Evolutionary conservation across 1,140 invertebrate species (phyloP), one percentile per base, ranked within the genome.

Genomic region (Monochamus saltuarius): DNA sequence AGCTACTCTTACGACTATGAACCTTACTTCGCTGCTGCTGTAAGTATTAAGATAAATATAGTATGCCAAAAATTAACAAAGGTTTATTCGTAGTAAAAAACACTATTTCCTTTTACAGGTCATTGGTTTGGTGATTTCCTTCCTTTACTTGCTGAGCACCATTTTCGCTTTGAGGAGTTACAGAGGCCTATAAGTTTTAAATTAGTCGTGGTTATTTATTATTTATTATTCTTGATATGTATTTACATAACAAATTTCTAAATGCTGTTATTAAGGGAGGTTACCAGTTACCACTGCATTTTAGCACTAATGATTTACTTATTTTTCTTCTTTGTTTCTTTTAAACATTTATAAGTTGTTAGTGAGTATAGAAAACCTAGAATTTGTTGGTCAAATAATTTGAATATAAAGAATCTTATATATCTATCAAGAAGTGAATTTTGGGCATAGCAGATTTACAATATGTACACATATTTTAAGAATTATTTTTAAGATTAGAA

Each of bases 91-190:
- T 34, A 34, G 19, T 19, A 36, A 9, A 47, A n/a, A 50, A 7
- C 22, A 34, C 13, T n/a, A 50, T 65, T 69, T 69, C n/a, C n/a
- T 67, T 77, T 85, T 82, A 49, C 81, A 89, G 84, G 81, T 90
- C 22, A 82, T 91, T 71, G 89, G 88, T 16, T 68, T 92, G 11
- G 79, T 91, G 2, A 84, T 90, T 62, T 72, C 86, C 0, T 82
- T 76, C 0, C 74, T 91, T 0, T 92, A 92, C 74, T 78, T 90
- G 3, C 65, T 90, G n/a, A 91, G 88, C 69, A 85, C 87, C 9
- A 81, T 90, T 62, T 79, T 90, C 58, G 88, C 89, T 51, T 81
- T 86, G 68, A 84, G 86, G 56, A 82, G 82, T 9, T 91, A 90
- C 76, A 83, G 84, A 72, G 85, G 86, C 59, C 73, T 85, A 47